A percentile compares a stretch with the other conserved stretches of the same genome.
Evolutionary conservation across 2,113 vertebrate species (phyloP).

Genomic region (Marmota monax): DNA sequence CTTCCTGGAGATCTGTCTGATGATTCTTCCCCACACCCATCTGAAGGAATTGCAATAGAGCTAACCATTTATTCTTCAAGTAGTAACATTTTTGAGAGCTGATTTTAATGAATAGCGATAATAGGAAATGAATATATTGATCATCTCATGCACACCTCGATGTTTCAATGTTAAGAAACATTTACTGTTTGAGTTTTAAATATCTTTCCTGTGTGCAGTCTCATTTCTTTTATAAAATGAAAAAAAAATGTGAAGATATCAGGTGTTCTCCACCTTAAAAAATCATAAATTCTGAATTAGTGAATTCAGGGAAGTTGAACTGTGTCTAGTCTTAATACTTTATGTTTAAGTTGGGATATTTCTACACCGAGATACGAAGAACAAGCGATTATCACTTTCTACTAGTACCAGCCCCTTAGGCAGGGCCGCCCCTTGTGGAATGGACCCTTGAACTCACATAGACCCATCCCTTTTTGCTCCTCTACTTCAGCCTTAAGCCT

Average conservation of each 20-base stretch:
- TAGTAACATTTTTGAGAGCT: not conserved
- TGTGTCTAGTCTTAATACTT: not conserved
- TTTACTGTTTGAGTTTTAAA: not conserved
- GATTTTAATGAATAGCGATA: not conserved
- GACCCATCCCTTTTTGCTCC: not conserved
- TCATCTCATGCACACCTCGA: not conserved
- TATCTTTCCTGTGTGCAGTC: not conserved
- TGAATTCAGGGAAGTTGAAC: not conserved
- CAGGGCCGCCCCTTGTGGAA: not conserved
- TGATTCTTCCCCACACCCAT: not conserved
- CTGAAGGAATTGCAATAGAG: not conserved
- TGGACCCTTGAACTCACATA: accelerated
- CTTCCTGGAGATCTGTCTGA: not conserved
- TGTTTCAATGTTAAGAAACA: not conserved
- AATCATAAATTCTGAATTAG: not conserved
- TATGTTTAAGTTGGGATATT: not conserved
- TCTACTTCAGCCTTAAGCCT: not conserved
- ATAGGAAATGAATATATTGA: not conserved
- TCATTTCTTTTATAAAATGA: not conserved
- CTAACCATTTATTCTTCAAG: not conserved
- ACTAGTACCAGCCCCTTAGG: not conserved
- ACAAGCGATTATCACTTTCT: too few species aligned
- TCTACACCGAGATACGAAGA: not conserved
- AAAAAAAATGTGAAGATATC: not conserved
- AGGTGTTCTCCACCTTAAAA: not conserved